Percentiles rank a stretch among this genome's conserved stretches.
phyloP scores from a whole-genome alignment of 2,797 vertebrate species.

The Pseudochaenichthys georgianus region DNA sequence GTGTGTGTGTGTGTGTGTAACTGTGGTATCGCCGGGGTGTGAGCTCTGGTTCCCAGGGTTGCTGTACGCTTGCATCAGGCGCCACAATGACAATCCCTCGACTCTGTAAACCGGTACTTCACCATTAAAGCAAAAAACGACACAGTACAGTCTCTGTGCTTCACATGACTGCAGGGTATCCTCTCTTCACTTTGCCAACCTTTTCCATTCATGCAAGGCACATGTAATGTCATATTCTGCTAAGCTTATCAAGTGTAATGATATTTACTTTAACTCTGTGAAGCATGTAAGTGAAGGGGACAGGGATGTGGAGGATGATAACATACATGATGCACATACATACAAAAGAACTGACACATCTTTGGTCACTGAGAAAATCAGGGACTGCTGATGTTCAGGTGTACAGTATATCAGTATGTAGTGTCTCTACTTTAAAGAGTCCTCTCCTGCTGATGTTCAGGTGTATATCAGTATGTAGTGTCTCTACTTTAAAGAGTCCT shows the following conservation, averaged over 20 bases:
- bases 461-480: too few species aligned
- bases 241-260: neutral
- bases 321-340: rapidly evolving
- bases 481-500: too few species aligned
- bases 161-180: slow-evolving; percentile 8
- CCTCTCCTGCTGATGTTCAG: too few species aligned
- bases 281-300: neutral
- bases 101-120: slow-evolving; percentile 34
- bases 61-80: slow-evolving; percentile 68
- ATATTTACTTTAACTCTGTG: slow-evolving; percentile 14
- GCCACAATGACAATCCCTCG: slow-evolving; percentile 50
- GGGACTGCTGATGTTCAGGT: too few species aligned
- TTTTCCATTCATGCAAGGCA: slow-evolving; percentile 7
- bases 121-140: neutral
- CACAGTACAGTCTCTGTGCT: slow-evolving; percentile 6
- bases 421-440: too few species aligned
- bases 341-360: neutral
- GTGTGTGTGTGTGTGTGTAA: neutral
- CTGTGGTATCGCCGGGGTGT: slow-evolving; percentile 10
- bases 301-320: neutral
- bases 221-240: slow-evolving; percentile 1
- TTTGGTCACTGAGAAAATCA: neutral
- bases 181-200: slow-evolving; percentile 12
- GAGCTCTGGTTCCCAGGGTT: slow-evolving; percentile 50
- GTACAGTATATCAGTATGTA: too few species aligned